Conservation (phyloP, 1,140 invertebrate species). For the Venustaconcha ellipsiformis region DNA sequence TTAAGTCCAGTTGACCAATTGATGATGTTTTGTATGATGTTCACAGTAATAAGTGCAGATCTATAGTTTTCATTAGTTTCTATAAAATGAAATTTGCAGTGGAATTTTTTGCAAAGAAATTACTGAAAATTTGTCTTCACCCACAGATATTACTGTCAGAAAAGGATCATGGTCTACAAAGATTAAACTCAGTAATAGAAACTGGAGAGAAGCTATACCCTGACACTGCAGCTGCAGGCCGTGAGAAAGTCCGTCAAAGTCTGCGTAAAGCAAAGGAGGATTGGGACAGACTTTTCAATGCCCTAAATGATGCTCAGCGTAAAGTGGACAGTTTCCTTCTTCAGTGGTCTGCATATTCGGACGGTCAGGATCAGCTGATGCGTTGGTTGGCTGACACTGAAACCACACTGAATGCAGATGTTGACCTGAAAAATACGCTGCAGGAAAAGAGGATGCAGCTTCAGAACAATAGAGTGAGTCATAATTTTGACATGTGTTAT, state of each 20-base stretch:
- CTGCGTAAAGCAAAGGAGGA: constrained; percentile 78
- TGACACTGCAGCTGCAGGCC: constrained; percentile 89
- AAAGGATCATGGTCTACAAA: constrained; percentile 84
- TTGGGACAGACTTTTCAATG: constrained; percentile 87
- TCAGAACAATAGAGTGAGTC: constrained; percentile 82
- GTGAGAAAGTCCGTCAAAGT: constrained; percentile 88
- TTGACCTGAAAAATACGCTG: constrained; percentile 80
- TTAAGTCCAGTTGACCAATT: no score
- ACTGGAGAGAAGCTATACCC: constrained; percentile 89
- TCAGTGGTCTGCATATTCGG: constrained; percentile 75
- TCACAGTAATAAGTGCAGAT: no score
- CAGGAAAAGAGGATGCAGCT: constrained; percentile 90
- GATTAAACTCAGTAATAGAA: constrained; percentile 79
- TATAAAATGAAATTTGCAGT: no score
- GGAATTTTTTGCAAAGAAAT: no score
- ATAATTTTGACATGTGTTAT: neutral
- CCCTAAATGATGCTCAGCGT: constrained; percentile 76
- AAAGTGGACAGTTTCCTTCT: constrained; percentile 64
- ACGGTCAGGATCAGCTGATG: constrained; percentile 81
- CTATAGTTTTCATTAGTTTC: no score
- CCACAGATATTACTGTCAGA: constrained; percentile 84
- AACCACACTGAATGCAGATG: constrained; percentile 76
- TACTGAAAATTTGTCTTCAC: neutral
- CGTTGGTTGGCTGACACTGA: constrained; percentile 91
- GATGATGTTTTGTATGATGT: no score